Percentiles rank a stretch among this genome's conserved stretches.
Conservation (phyloP, 1,140 invertebrate species). For the Solen grandis region DNA sequence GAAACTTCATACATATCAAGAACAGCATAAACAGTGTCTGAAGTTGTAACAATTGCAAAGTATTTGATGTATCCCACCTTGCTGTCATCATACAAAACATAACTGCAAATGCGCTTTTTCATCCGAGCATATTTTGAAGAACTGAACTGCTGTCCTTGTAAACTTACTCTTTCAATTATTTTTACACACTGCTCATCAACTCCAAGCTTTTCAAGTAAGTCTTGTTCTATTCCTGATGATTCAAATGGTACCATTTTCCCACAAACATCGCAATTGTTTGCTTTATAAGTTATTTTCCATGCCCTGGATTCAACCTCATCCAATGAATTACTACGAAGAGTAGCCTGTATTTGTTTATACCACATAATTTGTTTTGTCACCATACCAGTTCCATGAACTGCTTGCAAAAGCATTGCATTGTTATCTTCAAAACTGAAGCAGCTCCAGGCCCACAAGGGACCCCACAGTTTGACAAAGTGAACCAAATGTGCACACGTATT, state of each 20-base stretch:
- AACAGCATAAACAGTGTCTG: slow-evolving; percentile 22
- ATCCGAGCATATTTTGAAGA: slow-evolving; percentile 8
- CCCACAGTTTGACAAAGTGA: slow-evolving; percentile 51
- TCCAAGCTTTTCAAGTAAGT: slow-evolving; percentile 16
- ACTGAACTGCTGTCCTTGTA: background rate
- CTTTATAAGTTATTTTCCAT: slow-evolving; percentile 13
- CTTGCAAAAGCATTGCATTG: slow-evolving; percentile 26
- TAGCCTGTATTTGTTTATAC: slow-evolving; percentile 1
- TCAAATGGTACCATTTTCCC: background rate
- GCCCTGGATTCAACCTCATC: background rate
- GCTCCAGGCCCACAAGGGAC: slow-evolving; percentile 57
- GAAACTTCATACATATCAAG: slow-evolving; percentile 16
- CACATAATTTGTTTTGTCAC: slow-evolving; percentile 8
- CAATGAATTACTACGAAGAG: slow-evolving; percentile 1
- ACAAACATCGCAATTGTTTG: slow-evolving; percentile 4
- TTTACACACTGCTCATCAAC: slow-evolving; percentile 4
- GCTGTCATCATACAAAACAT: slow-evolving; percentile 4
- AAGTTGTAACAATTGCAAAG: slow-evolving; percentile 17
- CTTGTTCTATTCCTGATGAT: slow-evolving; percentile 1
- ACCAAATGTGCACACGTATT: slow-evolving; percentile 51
- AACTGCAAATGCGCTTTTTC: too few species aligned
- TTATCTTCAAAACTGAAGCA: slow-evolving; percentile 60
- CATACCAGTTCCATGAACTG: slow-evolving; percentile 43
- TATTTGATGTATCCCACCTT: slow-evolving; percentile 10
- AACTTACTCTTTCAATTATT: slow-evolving; percentile 5